These are phyloP conservation scores for Chaetura pelagica DNA, from an alignment of 2,113 vertebrate genomes.

Conservation along the genomic window DNA sequence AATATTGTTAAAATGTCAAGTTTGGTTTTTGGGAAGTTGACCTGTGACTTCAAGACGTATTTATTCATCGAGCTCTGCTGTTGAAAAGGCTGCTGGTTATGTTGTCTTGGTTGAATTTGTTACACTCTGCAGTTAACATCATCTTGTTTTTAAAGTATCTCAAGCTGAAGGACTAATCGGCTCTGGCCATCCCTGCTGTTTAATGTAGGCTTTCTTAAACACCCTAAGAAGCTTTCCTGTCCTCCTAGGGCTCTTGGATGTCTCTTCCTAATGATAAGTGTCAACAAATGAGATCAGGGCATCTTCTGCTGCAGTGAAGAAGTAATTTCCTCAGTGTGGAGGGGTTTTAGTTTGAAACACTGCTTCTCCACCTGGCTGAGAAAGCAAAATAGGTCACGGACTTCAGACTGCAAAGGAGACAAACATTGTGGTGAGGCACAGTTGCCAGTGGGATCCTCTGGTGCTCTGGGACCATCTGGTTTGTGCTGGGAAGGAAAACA, in stretches of 20 bases:
- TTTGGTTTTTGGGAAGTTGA: not conserved
- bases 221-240: constrained; percentile 32
- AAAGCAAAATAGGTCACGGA: not conserved
- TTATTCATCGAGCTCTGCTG: not conserved
- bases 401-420: too few relatives aligned
- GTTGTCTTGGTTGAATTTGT: not conserved
- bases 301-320: not conserved
- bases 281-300: not conserved
- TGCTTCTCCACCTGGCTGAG: not conserved
- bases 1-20: not conserved
- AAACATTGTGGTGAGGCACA: too few relatives aligned
- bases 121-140: too few relatives aligned
- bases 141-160: too few relatives aligned
- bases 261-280: not conserved
- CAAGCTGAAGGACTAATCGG: not conserved
- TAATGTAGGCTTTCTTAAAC: constrained; percentile 5
- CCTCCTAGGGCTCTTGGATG: not conserved
- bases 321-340: not conserved
- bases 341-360: not conserved
- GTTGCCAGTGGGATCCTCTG: too few relatives aligned
- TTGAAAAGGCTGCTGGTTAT: not conserved
- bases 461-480: too few relatives aligned
- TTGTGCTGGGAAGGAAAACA: too few relatives aligned
- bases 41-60: not conserved
- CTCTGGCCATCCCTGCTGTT: not conserved